A percentile compares a stretch with the other conserved stretches of the same genome.
Conservation (phyloP, 2,888 invertebrate species). For the Agrypnus murinus region DNA sequence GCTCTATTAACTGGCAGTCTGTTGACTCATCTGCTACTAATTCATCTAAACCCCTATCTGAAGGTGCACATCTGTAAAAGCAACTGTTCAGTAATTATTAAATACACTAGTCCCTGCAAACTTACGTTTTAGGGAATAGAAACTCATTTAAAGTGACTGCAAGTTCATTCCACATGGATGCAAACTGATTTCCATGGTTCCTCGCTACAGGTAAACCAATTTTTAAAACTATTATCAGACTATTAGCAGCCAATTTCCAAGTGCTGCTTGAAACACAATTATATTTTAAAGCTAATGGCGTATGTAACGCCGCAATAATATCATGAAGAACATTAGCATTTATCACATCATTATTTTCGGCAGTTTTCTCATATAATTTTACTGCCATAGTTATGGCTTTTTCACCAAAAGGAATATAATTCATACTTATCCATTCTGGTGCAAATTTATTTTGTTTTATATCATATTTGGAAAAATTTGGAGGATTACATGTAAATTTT, state of each 20-base stretch:
- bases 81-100: no score
- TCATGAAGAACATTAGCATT: conserved; percentile 82
- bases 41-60: conserved; percentile 76
- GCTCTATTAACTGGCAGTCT: conserved; percentile 87
- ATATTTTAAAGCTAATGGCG: conserved; percentile 87
- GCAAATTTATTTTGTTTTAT: conserved; percentile 72
- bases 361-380: conserved; percentile 83
- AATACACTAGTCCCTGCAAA: no score
- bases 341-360: conserved; percentile 81
- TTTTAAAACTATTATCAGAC: conserved; percentile 84
- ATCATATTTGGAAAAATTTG: conserved; percentile 74
- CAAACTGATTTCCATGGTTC: conserved; percentile 82
- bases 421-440: conserved; percentile 85
- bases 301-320: conserved; percentile 78
- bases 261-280: conserved; percentile 85
- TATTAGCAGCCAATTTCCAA: conserved; percentile 88
- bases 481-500: conserved; percentile 82
- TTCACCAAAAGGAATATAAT: conserved; percentile 91
- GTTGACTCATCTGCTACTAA: conserved; percentile 83
- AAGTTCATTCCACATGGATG: conserved; percentile 89
- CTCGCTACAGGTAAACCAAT: conserved; percentile 92
- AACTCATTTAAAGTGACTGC: conserved; percentile 92
- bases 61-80: conserved; percentile 71
- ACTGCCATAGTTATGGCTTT: conserved; percentile 84
- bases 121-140: conserved; percentile 87